Conservation (phyloP, 2,797 vertebrate genomes). For the Sparidentex hasta region DNA sequence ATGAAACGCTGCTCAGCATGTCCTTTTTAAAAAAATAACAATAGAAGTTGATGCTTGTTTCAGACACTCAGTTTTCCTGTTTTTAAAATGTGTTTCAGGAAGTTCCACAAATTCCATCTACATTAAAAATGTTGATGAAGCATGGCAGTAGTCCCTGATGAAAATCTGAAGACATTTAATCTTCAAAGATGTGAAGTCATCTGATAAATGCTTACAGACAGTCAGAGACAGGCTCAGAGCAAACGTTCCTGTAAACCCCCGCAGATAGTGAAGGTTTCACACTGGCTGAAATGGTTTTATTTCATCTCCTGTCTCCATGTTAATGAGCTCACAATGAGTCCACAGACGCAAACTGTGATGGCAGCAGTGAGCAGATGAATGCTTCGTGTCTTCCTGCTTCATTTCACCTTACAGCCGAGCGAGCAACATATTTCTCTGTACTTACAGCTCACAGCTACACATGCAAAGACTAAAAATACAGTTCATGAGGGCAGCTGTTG, state of each 20-base stretch:
- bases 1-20: conserved; percentile 52
- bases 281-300: neutral
- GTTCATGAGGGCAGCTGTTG: neutral
- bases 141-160: conserved; percentile 16
- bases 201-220: conserved; percentile 7
- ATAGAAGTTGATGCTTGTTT: conserved; percentile 20
- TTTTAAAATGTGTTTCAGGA: conserved; percentile 20
- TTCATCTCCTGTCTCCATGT: neutral
- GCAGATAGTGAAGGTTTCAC: neutral
- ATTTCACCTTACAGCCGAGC: conserved; percentile 7
- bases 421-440: neutral
- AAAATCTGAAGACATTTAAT: conserved; percentile 34
- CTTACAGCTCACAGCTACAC: conserved; percentile 6
- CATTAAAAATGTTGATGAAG: conserved; percentile 20
- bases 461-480: conserved; percentile 11
- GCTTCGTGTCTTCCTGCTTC: conserved; percentile 27
- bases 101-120: conserved; percentile 46
- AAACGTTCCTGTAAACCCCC: neutral
- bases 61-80: neutral
- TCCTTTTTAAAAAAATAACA: conserved; percentile 42
- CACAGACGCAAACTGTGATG: neutral
- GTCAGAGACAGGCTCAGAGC: neutral
- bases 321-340: neutral
- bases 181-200: conserved; percentile 20
- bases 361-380: conserved; percentile 15